Percentiles rank a stretch among this genome's conserved stretches.
phyloP scores from a whole-genome alignment of 2,797 vertebrate genomes.

The Lithobates sylvaticus region DNA sequence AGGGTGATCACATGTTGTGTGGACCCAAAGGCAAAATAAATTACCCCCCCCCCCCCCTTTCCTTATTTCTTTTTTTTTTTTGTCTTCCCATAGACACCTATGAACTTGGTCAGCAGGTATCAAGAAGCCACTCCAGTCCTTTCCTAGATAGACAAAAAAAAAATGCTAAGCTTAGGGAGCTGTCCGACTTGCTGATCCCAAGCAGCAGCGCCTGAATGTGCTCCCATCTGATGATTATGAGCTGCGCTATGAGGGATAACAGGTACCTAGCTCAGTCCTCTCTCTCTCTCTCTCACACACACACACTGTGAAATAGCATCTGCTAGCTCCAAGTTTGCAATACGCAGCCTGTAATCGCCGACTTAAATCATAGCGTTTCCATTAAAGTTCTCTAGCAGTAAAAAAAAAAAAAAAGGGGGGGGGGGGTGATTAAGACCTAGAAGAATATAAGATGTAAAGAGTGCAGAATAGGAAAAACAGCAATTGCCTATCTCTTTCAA shows the following conservation, averaged over 20 bases:
- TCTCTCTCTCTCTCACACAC: no score
- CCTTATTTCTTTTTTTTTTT: constrained; percentile 6
- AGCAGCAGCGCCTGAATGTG: constrained; percentile 70
- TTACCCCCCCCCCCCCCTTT: constrained; percentile 50
- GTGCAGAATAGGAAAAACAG: constrained; percentile 72
- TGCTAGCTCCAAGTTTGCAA: constrained; percentile 75
- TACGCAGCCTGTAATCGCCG: constrained; percentile 70
- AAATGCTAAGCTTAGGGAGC: constrained; percentile 8
- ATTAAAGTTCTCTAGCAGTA: constrained; percentile 80
- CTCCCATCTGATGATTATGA: constrained; percentile 65
- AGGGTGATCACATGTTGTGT: constrained; percentile 90
- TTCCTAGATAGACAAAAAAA: neutral
- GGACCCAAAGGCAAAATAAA: constrained; percentile 77
- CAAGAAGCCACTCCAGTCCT: neutral
- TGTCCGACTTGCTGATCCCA: constrained; percentile 67
- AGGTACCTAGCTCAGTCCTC: constrained; percentile 59
- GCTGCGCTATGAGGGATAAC: constrained; percentile 54
- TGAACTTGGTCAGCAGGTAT: constrained; percentile 45
- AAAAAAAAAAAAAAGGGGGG: neutral
- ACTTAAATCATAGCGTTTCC: constrained; percentile 75
- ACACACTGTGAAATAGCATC: constrained; percentile 58
- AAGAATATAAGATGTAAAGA: constrained; percentile 64
- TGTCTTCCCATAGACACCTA: constrained; percentile 51
- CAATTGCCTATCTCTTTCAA: neutral
- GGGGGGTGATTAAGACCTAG: neutral